These are phyloP conservation scores for Acanthococcus lagerstroemiae DNA, from an alignment of 2,888 invertebrate species.

Conservation along the genomic window DNA sequence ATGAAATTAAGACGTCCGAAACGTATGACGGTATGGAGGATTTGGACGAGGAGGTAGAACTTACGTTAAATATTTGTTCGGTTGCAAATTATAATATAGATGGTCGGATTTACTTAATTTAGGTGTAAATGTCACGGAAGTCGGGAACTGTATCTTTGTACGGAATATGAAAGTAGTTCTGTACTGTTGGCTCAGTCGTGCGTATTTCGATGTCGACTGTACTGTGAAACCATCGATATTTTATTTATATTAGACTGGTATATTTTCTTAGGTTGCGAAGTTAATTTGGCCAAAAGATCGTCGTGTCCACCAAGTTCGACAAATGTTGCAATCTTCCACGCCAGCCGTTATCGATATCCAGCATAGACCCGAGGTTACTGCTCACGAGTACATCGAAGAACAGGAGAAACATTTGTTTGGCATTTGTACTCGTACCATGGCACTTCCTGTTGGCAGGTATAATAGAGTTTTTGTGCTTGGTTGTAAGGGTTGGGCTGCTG, in stretches of 20 bases:
- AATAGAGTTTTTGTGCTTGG: neutral
- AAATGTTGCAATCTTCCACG: constrained; percentile 72
- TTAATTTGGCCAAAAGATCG: constrained; percentile 46
- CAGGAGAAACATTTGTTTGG: constrained; percentile 83
- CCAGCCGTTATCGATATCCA: constrained; percentile 76
- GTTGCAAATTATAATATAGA: constrained; percentile 5
- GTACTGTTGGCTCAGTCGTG: too few species aligned
- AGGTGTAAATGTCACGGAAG: too few species aligned
- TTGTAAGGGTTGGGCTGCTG: too few species aligned
- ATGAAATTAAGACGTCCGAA: constrained; percentile 30
- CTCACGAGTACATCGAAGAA: constrained; percentile 92
- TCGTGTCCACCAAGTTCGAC: constrained; percentile 71
- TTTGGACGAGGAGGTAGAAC: constrained; percentile 42
- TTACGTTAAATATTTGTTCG: neutral
- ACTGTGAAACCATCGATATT: too few species aligned
- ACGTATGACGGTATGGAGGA: constrained; percentile 59
- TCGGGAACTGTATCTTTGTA: too few species aligned
- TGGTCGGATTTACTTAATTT: constrained; percentile 18
- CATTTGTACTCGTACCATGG: constrained; percentile 83
- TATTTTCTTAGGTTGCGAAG: constrained; percentile 2
- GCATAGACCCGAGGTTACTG: constrained; percentile 85
- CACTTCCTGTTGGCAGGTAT: constrained; percentile 62
- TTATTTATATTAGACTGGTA: too few species aligned
- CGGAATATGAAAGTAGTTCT: too few species aligned
- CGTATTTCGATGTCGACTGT: too few species aligned